Percentiles rank a stretch among this genome's conserved stretches.
These are phyloP conservation scores for Geotrypetes seraphini DNA, from an alignment of 2,797 vertebrate species.

Conservation along the genomic window DNA sequence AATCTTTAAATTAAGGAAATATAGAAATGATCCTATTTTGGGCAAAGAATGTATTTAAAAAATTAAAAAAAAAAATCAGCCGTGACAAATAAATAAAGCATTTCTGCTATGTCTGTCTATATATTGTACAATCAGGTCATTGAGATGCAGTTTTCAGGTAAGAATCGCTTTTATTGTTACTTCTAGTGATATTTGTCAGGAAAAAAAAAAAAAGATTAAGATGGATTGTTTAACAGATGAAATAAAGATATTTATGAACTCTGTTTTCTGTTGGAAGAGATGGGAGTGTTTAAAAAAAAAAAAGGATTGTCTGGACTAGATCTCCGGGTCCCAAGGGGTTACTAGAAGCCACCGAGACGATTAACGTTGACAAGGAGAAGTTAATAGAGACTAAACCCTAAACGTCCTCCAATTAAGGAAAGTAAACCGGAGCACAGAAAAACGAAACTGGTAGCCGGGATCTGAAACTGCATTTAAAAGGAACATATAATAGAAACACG, in stretches of 20 bases:
- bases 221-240: too few species aligned
- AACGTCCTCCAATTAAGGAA: background rate
- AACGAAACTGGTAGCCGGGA: constrained; percentile 2
- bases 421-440: background rate
- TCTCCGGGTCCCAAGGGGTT: background rate
- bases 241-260: too few species aligned
- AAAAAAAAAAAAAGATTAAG: too few species aligned
- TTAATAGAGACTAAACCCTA: background rate
- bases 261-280: too few species aligned
- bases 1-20: too few species aligned
- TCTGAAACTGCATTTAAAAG: constrained; percentile 7
- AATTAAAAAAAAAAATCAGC: background rate
- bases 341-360: background rate
- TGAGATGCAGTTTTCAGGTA: constrained; percentile 38
- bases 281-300: background rate
- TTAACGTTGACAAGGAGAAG: background rate
- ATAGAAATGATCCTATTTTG: too few species aligned
- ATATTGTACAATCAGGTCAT: constrained; percentile 29
- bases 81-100: constrained; percentile 4
- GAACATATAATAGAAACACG: background rate
- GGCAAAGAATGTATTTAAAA: background rate
- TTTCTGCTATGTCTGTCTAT: constrained; percentile 26
- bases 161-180: constrained; percentile 31
- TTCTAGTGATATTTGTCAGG: too few species aligned
- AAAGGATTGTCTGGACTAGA: background rate